A percentile compares a stretch with the other conserved stretches of the same genome.
Conservation (phyloP, 2,888 invertebrate species). For the Scaptomyza caliginosa region DNA sequence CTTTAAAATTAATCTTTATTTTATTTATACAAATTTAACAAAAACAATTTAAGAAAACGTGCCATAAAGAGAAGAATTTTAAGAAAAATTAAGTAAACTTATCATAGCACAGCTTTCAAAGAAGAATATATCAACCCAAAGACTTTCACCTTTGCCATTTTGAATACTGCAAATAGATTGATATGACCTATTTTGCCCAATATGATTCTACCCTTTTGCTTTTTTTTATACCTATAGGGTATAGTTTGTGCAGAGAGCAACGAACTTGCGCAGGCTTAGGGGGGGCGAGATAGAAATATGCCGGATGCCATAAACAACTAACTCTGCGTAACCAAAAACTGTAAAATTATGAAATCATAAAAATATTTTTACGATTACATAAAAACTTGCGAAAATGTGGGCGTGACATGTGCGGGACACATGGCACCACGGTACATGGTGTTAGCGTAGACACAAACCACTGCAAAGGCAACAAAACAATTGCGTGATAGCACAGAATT, state of each 20-base stretch:
- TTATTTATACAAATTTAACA: background rate
- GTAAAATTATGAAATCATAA: slow-evolving; percentile 81
- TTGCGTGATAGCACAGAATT: slow-evolving; percentile 76
- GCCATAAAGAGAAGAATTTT: too few relatives aligned
- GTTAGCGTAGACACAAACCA: slow-evolving; percentile 30
- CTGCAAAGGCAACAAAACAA: slow-evolving; percentile 31
- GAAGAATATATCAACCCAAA: too few relatives aligned
- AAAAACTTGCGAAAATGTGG: slow-evolving; percentile 66
- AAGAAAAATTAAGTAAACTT: too few relatives aligned
- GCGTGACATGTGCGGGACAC: slow-evolving; percentile 42
- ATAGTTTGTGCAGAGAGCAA: slow-evolving; percentile 35
- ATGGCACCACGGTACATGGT: background rate
- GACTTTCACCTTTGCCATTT: too few relatives aligned
- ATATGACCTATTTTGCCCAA: too few relatives aligned
- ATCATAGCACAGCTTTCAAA: too few relatives aligned
- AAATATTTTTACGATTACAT: slow-evolving; percentile 79
- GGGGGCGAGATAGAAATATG: background rate
- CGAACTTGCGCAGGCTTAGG: slow-evolving; percentile 41
- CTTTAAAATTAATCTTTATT: background rate
- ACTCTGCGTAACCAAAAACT: slow-evolving; percentile 55
- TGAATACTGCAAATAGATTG: too few relatives aligned
- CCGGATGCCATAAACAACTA: slow-evolving; percentile 59
- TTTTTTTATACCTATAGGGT: slow-evolving; percentile 11
- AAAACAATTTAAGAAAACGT: background rate
- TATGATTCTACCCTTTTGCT: rapidly evolving